A percentile compares a stretch with the other conserved stretches of the same genome.
These are phyloP conservation scores for Meteorus cinctellus DNA, from an alignment of 2,888 invertebrate genomes.

Conservation along the genomic window DNA sequence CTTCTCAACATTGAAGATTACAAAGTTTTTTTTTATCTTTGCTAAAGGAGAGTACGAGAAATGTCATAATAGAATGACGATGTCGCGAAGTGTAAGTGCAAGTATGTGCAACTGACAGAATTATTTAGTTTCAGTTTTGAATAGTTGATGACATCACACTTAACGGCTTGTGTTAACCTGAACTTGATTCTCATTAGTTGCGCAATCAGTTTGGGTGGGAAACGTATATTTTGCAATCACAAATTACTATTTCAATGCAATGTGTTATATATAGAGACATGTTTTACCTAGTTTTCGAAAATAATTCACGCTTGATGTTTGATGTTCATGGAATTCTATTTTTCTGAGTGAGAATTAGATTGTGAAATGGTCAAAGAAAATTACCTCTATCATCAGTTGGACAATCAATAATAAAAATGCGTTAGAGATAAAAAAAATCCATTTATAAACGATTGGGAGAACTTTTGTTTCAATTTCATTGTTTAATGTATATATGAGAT, in stretches of 20 bases:
- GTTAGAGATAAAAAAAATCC: neutral
- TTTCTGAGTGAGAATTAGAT: neutral
- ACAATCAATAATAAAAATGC: neutral
- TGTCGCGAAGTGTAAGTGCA: neutral
- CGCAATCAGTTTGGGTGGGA: slow-evolving; percentile 30
- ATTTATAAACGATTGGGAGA: neutral
- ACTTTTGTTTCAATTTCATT: neutral
- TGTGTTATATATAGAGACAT: slow-evolving; percentile 12
- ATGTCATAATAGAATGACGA: neutral
- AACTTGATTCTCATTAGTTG: slow-evolving; percentile 54
- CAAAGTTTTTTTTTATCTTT: neutral
- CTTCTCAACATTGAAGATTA: neutral
- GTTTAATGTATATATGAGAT: neutral
- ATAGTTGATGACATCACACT: slow-evolving; percentile 57
- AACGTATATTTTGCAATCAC: slow-evolving; percentile 24
- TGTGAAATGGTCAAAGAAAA: neutral
- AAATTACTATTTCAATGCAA: slow-evolving; percentile 4
- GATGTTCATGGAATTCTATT: neutral
- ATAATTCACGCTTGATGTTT: slow-evolving; percentile 5
- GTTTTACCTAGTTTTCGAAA: slow-evolving; percentile 38
- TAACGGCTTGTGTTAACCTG: slow-evolving; percentile 48
- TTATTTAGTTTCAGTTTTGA: slow-evolving; percentile 48
- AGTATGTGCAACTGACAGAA: slow-evolving; percentile 4
- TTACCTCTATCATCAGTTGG: neutral
- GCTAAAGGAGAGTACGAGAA: neutral